Base-by-base conservation (phyloP, 1,140 invertebrate species). In the Pissodes strobi region DNA sequence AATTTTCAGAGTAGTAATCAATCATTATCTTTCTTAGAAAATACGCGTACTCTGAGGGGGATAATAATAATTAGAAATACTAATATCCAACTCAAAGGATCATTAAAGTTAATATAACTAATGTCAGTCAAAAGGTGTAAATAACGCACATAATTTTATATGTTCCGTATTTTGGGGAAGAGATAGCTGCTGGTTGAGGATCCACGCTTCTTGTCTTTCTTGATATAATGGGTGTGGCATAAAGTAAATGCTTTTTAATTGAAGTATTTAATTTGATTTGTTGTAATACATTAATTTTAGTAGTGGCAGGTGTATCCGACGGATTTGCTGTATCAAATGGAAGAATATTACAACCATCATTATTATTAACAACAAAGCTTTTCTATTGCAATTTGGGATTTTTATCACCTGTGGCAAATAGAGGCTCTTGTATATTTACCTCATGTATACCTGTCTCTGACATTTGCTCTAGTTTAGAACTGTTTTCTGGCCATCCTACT, bases 151-250 rank as follows among this genome's bases (percentile, higher is more conserved):
- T n/a, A n/a, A n/a, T n/a, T n/a, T n/a, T n/a, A n/a, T n/a, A n/a
- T n/a, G 39, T 21, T 12, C 46, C 22, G 46, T 49, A 25, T 25
- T 49, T 49, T 49, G 22, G 46, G 2, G 46, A 49, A 49, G 46
- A 49, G 46, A 49, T 49, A 49, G 46, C 22, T 49, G 46, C 46
- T 49, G 19, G 46, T 49, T 49, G 18, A 49, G 46, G 19, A 49
- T 49, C 22, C 18, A 49, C 1, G 46, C 22, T 49, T 49, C 46
- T 49, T 49, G 2, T 49, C 18, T 49, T 49, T 49, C 22, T 49
- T 49, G 46, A 49, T 22, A n/a, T 49, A 4, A 49, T 49, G 3
- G 46, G 46, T 23, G 18, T 49, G 22, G 46, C 17, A 49, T 25
- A 49, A 49, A 49, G 1, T 25, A 49, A 49, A 49, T 1, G 19